Percentiles rank a stretch among this genome's conserved stretches.
phyloP scores from a whole-genome alignment of 2,888 invertebrate genomes.

The Papilio demoleus region DNA sequence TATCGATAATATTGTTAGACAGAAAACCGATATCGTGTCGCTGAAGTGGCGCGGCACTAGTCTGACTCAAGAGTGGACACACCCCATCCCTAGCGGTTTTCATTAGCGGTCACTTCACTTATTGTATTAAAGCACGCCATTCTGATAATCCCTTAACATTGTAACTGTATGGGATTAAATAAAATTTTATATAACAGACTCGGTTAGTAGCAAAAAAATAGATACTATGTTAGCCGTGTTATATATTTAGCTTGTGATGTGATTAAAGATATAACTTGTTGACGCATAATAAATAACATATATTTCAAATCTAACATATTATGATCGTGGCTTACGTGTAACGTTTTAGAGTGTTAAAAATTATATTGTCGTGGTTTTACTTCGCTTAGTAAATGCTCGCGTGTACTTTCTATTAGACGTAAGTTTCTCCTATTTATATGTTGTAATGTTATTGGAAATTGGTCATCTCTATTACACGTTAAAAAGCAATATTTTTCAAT shows the following conservation, averaged over 20 bases:
- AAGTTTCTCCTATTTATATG: slow-evolving; percentile 64
- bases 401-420: slow-evolving; percentile 54
- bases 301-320: slow-evolving; percentile 55
- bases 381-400: slow-evolving; percentile 44
- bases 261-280: slow-evolving; percentile 71
- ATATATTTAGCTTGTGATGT: slow-evolving; percentile 64
- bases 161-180: too few relatives aligned
- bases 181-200: too few relatives aligned
- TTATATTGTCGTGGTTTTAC: slow-evolving; percentile 43
- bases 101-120: too few relatives aligned
- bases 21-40: too few relatives aligned
- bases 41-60: too few relatives aligned
- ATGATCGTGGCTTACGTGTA: slow-evolving; percentile 72
- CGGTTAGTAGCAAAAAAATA: slow-evolving; percentile 41
- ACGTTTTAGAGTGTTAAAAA: slow-evolving; percentile 49
- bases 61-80: too few relatives aligned
- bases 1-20: too few relatives aligned
- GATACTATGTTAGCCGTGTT: slow-evolving; percentile 55
- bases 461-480: slow-evolving; percentile 63
- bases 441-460: slow-evolving; percentile 69
- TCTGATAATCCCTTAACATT: too few relatives aligned
- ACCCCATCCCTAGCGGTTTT: too few relatives aligned
- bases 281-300: slow-evolving; percentile 77
- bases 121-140: not conserved
- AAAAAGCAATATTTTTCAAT: slow-evolving; percentile 65